A percentile compares a stretch with the other conserved stretches of the same genome.
Conservation (phyloP, 2,888 invertebrate genomes). For the Epinotia bilunana region DNA sequence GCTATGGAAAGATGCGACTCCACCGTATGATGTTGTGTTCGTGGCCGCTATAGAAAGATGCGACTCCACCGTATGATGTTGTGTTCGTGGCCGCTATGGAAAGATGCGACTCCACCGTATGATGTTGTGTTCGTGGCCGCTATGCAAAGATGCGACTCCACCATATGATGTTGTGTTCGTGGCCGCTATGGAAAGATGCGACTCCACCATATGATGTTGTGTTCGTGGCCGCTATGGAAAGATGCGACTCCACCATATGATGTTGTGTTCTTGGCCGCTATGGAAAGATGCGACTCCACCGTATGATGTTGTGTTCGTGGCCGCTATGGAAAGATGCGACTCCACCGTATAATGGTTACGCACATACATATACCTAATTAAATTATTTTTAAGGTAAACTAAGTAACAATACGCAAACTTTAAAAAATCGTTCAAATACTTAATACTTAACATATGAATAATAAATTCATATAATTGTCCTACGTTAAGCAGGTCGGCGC, state of each 20-base stretch:
- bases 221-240: not conserved
- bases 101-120: not conserved
- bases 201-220: not conserved
- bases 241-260: not conserved
- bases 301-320: not conserved
- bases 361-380: not conserved
- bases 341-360: not conserved
- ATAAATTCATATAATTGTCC: too few relatives aligned
- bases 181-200: not conserved
- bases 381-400: too few relatives aligned
- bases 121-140: not conserved
- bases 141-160: not conserved
- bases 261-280: not conserved
- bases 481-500: too few relatives aligned
- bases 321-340: not conserved
- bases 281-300: not conserved
- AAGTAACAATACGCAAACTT: too few relatives aligned
- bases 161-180: not conserved
- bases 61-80: not conserved
- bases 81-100: not conserved
- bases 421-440: too few relatives aligned
- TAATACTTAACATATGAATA: too few relatives aligned
- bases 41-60: not conserved
- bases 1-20: not conserved
- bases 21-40: not conserved